These are phyloP conservation scores for Microcebus tavaratra DNA, from an alignment of 2,113 vertebrate genomes.

Conservation along the genomic window DNA sequence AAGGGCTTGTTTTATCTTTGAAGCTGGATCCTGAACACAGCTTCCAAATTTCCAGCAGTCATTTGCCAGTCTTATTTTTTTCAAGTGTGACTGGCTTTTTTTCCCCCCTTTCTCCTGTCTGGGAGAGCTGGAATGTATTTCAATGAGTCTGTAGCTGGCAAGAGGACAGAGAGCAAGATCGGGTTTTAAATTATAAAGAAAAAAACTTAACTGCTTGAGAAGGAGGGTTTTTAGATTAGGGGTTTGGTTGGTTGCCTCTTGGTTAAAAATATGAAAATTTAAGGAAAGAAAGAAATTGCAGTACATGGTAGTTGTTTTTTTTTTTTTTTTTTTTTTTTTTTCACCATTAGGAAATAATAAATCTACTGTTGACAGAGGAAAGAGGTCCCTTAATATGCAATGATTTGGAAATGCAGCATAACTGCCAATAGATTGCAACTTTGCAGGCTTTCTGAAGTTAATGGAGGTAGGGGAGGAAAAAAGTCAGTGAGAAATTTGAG, in stretches of 20 bases:
- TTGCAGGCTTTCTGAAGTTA: slow-evolving; percentile 76
- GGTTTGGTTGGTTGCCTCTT: slow-evolving; percentile 56
- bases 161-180: slow-evolving; percentile 67
- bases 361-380: slow-evolving; percentile 67
- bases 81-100: slow-evolving; percentile 80
- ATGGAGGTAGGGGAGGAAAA: slow-evolving; percentile 40
- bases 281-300: slow-evolving; percentile 62
- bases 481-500: slow-evolving; percentile 52
- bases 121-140: slow-evolving; percentile 82
- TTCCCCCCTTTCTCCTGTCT: slow-evolving; percentile 67
- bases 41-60: slow-evolving; percentile 81
- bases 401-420: slow-evolving; percentile 56
- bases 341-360: slow-evolving; percentile 67
- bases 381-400: slow-evolving; percentile 52
- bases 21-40: slow-evolving; percentile 59
- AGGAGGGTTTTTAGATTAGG: slow-evolving; percentile 55
- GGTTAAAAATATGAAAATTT: slow-evolving; percentile 62
- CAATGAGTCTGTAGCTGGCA: slow-evolving; percentile 81
- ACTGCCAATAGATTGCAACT: slow-evolving; percentile 70
- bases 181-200: slow-evolving; percentile 80
- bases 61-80: slow-evolving; percentile 82
- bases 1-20: slow-evolving; percentile 63
- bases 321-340: not conserved
- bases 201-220: slow-evolving; percentile 40
- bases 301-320: not conserved